phyloP scores from a whole-genome alignment of 2,113 vertebrate species.

The Pseudorasbora parva region DNA sequence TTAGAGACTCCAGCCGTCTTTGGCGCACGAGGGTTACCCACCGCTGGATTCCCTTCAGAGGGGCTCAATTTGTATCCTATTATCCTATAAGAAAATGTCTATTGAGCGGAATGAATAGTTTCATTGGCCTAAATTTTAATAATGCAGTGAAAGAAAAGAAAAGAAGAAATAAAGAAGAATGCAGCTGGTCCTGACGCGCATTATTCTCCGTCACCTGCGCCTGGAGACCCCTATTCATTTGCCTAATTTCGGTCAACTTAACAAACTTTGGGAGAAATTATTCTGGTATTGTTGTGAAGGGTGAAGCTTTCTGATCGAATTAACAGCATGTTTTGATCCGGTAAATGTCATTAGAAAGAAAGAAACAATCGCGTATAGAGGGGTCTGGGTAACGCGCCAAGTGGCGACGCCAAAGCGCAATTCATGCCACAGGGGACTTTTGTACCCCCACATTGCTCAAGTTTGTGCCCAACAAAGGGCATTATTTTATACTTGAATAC shows the following conservation, averaged over 20 bases:
- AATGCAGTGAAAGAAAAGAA: slow-evolving; percentile 91
- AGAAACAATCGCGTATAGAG: slow-evolving; percentile 99
- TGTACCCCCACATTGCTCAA: slow-evolving; percentile 95
- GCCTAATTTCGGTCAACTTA: slow-evolving; percentile 99
- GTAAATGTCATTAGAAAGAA: slow-evolving; percentile 99
- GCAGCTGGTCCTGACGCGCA: slow-evolving; percentile 96
- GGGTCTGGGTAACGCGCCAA: slow-evolving; percentile 95
- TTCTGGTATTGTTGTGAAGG: slow-evolving; percentile 98
- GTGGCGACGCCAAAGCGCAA: slow-evolving; percentile 98
- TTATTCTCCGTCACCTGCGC: slow-evolving; percentile 99
- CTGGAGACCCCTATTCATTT: slow-evolving; percentile 98
- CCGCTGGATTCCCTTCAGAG: slow-evolving; percentile 87
- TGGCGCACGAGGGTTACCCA: slow-evolving; percentile 93
- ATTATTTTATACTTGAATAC: slow-evolving; percentile 99
- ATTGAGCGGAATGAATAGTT: slow-evolving; percentile 99
- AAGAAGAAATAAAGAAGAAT: slow-evolving; percentile 95
- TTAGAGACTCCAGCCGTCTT: slow-evolving; percentile 85
- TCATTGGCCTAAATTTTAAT: slow-evolving; percentile 98
- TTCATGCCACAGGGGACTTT: slow-evolving; percentile 95
- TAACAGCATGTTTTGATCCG: slow-evolving; percentile 99
- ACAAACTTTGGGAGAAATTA: slow-evolving; percentile 99
- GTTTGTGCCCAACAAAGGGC: slow-evolving; percentile 97
- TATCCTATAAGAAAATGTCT: slow-evolving; percentile 99
- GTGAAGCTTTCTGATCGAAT: slow-evolving; percentile 99
- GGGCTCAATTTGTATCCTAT: slow-evolving; percentile 99